These are phyloP conservation scores for Scaptomyza reducta DNA, from an alignment of 2,888 invertebrate species.

Conservation along the genomic window DNA sequence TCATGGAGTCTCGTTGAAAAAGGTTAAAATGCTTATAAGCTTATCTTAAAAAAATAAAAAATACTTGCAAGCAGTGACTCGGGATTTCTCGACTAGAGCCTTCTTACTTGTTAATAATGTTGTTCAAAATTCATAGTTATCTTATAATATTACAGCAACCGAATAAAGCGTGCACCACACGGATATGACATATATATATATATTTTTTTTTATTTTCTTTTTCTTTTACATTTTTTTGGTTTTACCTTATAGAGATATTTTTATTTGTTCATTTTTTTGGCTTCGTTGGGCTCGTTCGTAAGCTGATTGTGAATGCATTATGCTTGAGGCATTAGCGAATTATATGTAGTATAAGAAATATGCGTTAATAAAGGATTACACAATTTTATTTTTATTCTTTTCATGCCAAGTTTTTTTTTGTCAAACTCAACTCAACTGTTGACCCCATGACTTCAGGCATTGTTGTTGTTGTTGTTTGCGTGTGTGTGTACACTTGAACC, in stretches of 20 bases:
- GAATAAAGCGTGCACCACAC: too few relatives aligned
- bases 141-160: too few relatives aligned
- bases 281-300: constrained; percentile 15
- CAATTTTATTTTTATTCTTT: constrained; percentile 28
- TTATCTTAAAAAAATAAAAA: too few relatives aligned
- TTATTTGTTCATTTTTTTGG: not conserved
- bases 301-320: constrained; percentile 23
- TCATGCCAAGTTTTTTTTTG: constrained; percentile 32
- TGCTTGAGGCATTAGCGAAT: constrained; percentile 37
- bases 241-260: too few relatives aligned
- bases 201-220: too few relatives aligned
- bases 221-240: too few relatives aligned
- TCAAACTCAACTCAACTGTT: constrained; percentile 53
- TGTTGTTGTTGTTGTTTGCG: constrained; percentile 38
- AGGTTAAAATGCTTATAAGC: not conserved
- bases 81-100: too few relatives aligned
- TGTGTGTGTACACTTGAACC: constrained; percentile 55
- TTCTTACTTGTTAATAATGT: too few relatives aligned
- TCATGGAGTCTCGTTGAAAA: not conserved
- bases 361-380: constrained; percentile 63
- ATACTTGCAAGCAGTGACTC: too few relatives aligned
- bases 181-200: too few relatives aligned
- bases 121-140: too few relatives aligned
- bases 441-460: constrained; percentile 56
- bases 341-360: constrained; percentile 28